These are phyloP conservation scores for Agonum fuliginosum DNA, from an alignment of 2,888 invertebrate genomes.

Conservation along the genomic window DNA sequence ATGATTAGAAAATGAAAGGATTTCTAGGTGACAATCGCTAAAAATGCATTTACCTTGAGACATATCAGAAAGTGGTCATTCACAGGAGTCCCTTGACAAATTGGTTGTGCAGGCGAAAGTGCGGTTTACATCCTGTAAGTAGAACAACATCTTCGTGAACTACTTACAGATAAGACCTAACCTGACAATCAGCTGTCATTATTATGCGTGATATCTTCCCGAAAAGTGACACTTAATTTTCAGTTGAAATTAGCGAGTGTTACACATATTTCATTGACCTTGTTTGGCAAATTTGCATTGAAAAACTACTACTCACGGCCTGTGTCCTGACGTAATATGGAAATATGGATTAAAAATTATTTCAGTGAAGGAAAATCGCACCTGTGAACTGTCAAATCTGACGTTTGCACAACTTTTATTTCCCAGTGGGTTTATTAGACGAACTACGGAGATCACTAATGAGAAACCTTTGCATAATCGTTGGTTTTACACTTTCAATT, in stretches of 20 bases:
- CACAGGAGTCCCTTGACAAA: conserved; percentile 42
- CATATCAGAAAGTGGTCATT: conserved; percentile 51
- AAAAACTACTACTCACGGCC: conserved; percentile 58
- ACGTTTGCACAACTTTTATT: not conserved
- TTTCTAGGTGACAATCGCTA: conserved; percentile 10
- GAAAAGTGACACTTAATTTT: conserved; percentile 12
- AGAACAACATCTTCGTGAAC: conserved; percentile 56
- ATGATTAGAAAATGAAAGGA: not conserved
- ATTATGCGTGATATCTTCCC: conserved; percentile 12
- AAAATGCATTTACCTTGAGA: conserved; percentile 52
- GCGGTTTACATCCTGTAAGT: conserved; percentile 57
- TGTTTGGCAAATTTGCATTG: conserved; percentile 48
- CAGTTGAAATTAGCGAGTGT: not conserved
- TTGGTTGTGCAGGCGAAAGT: conserved; percentile 51
- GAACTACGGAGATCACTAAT: conserved; percentile 9
- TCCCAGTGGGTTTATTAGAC: not conserved
- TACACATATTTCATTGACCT: conserved; percentile 20
- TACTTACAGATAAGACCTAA: conserved; percentile 57
- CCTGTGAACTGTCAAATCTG: conserved; percentile 45
- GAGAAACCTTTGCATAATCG: conserved; percentile 32
- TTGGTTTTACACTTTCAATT: conserved; percentile 44
- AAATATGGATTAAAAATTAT: conserved; percentile 59
- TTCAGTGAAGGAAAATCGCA: conserved; percentile 52
- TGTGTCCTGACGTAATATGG: conserved; percentile 59
- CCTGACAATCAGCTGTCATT: conserved; percentile 52